Conservation (phyloP, 2,113 vertebrate genomes). For the Semicossyphus pulcher region DNA sequence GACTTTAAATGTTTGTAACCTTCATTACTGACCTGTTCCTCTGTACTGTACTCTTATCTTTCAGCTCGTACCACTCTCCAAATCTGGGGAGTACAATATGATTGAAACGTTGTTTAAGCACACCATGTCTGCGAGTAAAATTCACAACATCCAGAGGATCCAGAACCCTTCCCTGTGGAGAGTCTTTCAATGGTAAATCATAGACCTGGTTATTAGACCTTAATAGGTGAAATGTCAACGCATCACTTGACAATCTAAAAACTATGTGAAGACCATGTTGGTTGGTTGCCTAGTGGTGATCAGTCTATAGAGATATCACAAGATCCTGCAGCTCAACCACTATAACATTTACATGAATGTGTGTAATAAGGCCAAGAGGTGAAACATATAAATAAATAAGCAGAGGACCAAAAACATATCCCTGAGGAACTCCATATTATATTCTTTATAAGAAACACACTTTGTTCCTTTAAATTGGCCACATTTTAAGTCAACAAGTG, state of each 20-base stretch:
- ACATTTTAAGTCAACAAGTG: too few species aligned
- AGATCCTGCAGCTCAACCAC: too few species aligned
- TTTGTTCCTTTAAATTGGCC: too few species aligned
- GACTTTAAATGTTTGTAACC: too few species aligned
- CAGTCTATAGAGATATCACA: background rate
- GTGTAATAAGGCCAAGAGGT: too few species aligned
- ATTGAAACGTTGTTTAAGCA: slow-evolving; percentile 79
- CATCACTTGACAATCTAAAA: too few species aligned
- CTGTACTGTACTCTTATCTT: slow-evolving; percentile 4
- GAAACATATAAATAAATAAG: too few species aligned
- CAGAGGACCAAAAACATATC: too few species aligned
- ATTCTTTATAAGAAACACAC: too few species aligned
- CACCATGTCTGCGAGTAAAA: slow-evolving; percentile 82
- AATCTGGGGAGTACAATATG: slow-evolving; percentile 65
- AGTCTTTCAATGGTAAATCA: slow-evolving; percentile 87
- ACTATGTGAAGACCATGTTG: background rate
- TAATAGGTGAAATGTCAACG: too few species aligned
- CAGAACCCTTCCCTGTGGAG: slow-evolving; percentile 88
- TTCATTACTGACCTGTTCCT: background rate
- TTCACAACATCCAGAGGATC: slow-evolving; percentile 86
- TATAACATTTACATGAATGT: too few species aligned
- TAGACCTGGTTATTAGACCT: background rate
- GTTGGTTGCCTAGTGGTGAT: background rate
- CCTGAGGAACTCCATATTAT: too few species aligned
- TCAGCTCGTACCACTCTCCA: slow-evolving; percentile 80